phyloP scores from a whole-genome alignment of 1,140 invertebrate species.

The Ridgeia piscesae region DNA sequence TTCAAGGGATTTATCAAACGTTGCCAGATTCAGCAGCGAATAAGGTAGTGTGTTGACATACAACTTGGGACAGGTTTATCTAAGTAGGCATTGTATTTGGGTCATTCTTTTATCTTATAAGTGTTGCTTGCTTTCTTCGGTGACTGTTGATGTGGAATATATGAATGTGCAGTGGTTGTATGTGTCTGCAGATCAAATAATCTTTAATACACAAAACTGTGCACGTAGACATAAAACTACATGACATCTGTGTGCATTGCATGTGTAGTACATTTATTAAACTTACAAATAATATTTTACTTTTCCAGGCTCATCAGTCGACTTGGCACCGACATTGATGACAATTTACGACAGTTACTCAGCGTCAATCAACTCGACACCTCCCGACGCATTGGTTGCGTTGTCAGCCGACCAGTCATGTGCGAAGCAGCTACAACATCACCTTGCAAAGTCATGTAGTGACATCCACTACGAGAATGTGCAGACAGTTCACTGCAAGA shows the following conservation, averaged over 20 bases:
- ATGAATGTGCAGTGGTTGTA: neutral
- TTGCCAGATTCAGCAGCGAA: neutral
- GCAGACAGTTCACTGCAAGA: neutral
- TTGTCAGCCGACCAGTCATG: conserved; percentile 12
- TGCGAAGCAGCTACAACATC: conserved; percentile 20
- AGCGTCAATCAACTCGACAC: conserved; percentile 41
- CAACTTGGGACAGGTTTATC: neutral
- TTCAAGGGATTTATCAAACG: neutral
- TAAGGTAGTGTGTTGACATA: neutral
- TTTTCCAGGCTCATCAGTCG: conserved; percentile 65
- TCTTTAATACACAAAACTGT: too few species aligned
- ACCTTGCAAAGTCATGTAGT: conserved; percentile 27
- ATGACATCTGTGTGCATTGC: neutral
- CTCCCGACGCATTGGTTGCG: conserved; percentile 18
- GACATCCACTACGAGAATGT: conserved; percentile 17
- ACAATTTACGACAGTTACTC: conserved; percentile 70
- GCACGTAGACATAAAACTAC: too few species aligned
- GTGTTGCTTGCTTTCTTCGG: neutral
- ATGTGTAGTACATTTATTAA: neutral
- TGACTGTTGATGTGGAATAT: neutral
- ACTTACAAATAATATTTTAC: conserved; percentile 31
- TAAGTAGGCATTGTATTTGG: neutral
- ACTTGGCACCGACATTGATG: conserved; percentile 68
- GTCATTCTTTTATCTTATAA: neutral
- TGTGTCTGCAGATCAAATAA: too few species aligned